Evolutionary conservation across 1,140 invertebrate genomes (phyloP), one percentile per base, ranked within the genome.

Genomic region (Condylostylus longicornis): DNA sequence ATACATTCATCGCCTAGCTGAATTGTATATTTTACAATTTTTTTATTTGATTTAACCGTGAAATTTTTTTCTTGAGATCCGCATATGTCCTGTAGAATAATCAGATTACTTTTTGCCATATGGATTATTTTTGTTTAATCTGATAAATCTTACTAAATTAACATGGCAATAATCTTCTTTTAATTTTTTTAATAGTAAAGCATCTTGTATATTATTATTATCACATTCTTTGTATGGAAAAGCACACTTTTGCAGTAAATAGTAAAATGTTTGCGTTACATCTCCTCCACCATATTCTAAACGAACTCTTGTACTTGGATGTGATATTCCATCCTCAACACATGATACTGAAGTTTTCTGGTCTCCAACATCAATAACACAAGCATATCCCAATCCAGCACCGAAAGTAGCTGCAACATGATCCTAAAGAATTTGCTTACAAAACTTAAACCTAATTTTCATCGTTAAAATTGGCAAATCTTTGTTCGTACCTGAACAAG

Each of bases 311-410:
- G 89, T 90, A 34, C 81, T 79, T 52, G 79, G 74, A 50, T 90
- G 83, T 32, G 88, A 94, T 37, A 95, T 85, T 10, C 87, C 89
- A 70, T 96, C 90, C 65, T 96, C 90, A 3, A 95, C 87, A 66
- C 91, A 97, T 9, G 86, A 91, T 12, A 96, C 79, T 1, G 87
- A 86, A 2, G 86, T 93, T 66, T 96, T 95, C 59, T 93, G 84
- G 57, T 93, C 88, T 0, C 91, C 91, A 31, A 95, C 79, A 61
- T 97, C 90, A 6, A 97, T 81, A 12, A 96, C 87, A 68, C 90
- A 95, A 7, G 88, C 89, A 58, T 78, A 84, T 18, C 83, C 80
- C 12, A 95, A 66, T 14, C 90, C 90, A 27, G 87, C 82, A 13
- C 90, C 91, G 68, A 94, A 95, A 13, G 88, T 90, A 3, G 89